Evolutionary conservation across 2,888 invertebrate genomes (phyloP), one percentile per base, ranked within the genome.

Genomic region (Tyria jacobaeae): DNA sequence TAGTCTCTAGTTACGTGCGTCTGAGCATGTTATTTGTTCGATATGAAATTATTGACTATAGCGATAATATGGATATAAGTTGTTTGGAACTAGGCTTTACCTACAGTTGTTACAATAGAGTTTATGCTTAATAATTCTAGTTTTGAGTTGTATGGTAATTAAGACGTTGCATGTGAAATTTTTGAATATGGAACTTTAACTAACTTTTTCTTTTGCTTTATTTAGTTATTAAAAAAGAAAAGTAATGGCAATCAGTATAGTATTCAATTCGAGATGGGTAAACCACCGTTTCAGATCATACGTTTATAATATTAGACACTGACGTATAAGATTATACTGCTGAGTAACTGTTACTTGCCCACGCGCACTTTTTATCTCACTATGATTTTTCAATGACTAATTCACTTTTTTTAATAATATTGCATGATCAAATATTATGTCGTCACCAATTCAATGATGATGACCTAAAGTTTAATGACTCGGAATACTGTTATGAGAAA

Each of bases 271-370:
- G 15, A 37, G 44, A 53, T 14, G 37, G 87, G 85, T 86, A 79
- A 82, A 81, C 79, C 87, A 85, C 87, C 85, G 83, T 80, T 75
- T 59, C 70, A 70, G 48, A 63, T 63, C 39, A 68, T 66, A 62
- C 25, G 54, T 60, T 69, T 62, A 70, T 44, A 50, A 64, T 71
- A 79, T 75, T 80, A 82, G 77, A 72, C 51, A 64, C 64, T 85
- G 81, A 84, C 83, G 77, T 74, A 55, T 54, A 53, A 70, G 70
- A 79, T 78, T 73, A 70, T 73, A 73, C 70, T 73, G 73, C 78
- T 88, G 87, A 86, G 76, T 89, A 88, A 89, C 83, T 74, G 82
- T 82, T 51, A 54, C 12, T 37, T 79, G 78, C 89, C 90, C 83
- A 90, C 90, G 84, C 89, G 75, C 70, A 81, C 82, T 82, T 85